Percentiles rank a stretch among this genome's conserved stretches.
phyloP scores from a whole-genome alignment of 2,888 invertebrate species.

The Meteorus colon region DNA sequence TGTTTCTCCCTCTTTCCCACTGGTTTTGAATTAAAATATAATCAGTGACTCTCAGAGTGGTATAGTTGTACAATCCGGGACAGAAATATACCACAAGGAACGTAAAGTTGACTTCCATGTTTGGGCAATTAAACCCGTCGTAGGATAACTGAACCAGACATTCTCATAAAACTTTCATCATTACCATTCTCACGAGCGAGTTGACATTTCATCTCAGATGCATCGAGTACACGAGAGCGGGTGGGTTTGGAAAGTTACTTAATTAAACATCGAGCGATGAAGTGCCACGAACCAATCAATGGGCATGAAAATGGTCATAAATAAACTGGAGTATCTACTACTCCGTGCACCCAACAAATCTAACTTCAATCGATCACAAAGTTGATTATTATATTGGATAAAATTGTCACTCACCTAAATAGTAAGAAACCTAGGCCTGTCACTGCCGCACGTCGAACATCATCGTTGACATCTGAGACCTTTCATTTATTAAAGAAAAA shows the following conservation, averaged over 20 bases:
- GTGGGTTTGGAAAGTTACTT: constrained; percentile 43
- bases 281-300: constrained; percentile 14
- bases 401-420: constrained; percentile 80
- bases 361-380: background rate
- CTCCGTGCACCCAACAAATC: background rate
- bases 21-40: background rate
- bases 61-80: background rate
- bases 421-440: constrained; percentile 98
- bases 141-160: constrained; percentile 5
- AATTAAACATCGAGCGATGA: constrained; percentile 30
- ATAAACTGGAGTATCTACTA: background rate
- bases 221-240: constrained; percentile 9
- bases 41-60: background rate
- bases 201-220: constrained; percentile 7
- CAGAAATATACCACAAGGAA: background rate
- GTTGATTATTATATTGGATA: background rate
- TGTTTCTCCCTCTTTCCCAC: background rate
- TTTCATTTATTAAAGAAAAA: constrained; percentile 60
- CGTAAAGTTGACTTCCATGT: background rate
- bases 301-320: background rate
- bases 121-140: constrained; percentile 39
- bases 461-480: constrained; percentile 98
- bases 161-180: constrained; percentile 27
- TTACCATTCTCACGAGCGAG: background rate
- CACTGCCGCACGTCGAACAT: constrained; percentile 98